Evolutionary conservation across 2,113 vertebrate species (phyloP).

Genomic region (Ciconia maguari): DNA sequence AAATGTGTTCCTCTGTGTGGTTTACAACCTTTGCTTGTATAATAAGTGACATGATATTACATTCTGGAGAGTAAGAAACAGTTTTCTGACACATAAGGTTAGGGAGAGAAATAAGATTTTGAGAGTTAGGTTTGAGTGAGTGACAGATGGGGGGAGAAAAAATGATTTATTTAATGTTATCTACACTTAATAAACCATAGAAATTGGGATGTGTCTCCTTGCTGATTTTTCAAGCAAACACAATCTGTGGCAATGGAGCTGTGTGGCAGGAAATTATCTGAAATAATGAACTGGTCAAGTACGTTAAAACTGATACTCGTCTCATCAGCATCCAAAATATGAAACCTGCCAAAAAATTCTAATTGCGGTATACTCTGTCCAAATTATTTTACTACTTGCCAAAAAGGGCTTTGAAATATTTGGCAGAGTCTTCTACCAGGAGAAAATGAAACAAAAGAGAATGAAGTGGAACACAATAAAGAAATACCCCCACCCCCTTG

Average conservation of each 20-base stretch:
- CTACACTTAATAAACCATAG: not conserved
- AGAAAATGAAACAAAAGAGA: constrained; percentile 67
- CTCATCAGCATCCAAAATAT: constrained; percentile 56
- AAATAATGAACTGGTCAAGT: constrained; percentile 45
- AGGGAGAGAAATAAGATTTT: not conserved
- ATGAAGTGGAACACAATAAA: constrained; percentile 40
- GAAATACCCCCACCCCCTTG: not conserved
- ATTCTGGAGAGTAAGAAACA: not conserved
- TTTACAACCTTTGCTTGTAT: not conserved
- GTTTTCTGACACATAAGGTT: not conserved
- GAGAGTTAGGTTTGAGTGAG: constrained; percentile 8
- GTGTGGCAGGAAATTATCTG: constrained; percentile 25
- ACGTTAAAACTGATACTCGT: constrained; percentile 47
- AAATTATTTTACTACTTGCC: constrained; percentile 72
- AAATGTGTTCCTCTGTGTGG: not conserved
- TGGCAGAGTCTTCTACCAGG: constrained; percentile 59
- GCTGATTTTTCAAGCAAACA: not conserved
- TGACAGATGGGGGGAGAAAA: not conserved
- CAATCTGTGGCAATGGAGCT: not conserved
- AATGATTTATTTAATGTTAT: not conserved
- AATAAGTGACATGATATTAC: not conserved
- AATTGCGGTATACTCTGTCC: constrained; percentile 62
- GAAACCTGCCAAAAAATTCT: constrained; percentile 65
- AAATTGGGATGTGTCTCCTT: not conserved
- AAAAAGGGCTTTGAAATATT: constrained; percentile 65